Base-by-base conservation (phyloP, 2,888 invertebrate species). In the Augiades crinisus region DNA sequence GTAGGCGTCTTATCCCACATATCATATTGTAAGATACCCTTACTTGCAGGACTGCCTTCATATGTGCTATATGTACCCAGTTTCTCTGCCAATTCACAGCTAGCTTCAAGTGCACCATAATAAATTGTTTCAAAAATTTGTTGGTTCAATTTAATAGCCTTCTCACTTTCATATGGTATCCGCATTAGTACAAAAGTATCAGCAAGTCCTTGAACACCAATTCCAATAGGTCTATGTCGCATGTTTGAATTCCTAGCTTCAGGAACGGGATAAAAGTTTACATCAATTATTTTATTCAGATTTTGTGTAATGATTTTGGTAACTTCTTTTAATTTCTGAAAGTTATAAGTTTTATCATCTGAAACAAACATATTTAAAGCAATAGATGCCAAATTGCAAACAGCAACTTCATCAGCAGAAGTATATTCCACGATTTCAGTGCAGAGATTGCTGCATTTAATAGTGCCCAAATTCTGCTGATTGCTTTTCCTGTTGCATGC, bases 61-160 rank as follows among this genome's bases (percentile, higher is more conserved):
- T 99, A 99, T 0, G 98, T 96, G 70, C 97, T 95, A 76, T 99
- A 99, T 0, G 95, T 87, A 4, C 99, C 99, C 34, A 92, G 71
- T 68, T 92, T 92, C 74, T 95, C 93, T 1, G 99, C 98, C 54
- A 99, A 81, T 79, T 99, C 98, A 81, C 97, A 98, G 75, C 98
- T 98, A 0, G 98, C 96, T 81, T 99, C 98, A 56, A 99, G 82
- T 0, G 99, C 98, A n/a, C 96, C 98, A 81, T 95, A 98, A 78
- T 99, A 99, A 60, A 99, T 94, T 0, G 99, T 99, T 90, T 99
- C 99, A 81, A 99, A 99, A 63, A 99, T 98, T 75, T 98, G 95
- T 63, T 94, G 95, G 82, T 99, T 99, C 14, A 99, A 88, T 63
- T 94, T 88, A 54, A 93, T 91, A 0, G 99, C 98, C 70, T 95